These are phyloP conservation scores for Anagyrus pseudococci DNA, from an alignment of 2,888 invertebrate species.

Conservation along the genomic window DNA sequence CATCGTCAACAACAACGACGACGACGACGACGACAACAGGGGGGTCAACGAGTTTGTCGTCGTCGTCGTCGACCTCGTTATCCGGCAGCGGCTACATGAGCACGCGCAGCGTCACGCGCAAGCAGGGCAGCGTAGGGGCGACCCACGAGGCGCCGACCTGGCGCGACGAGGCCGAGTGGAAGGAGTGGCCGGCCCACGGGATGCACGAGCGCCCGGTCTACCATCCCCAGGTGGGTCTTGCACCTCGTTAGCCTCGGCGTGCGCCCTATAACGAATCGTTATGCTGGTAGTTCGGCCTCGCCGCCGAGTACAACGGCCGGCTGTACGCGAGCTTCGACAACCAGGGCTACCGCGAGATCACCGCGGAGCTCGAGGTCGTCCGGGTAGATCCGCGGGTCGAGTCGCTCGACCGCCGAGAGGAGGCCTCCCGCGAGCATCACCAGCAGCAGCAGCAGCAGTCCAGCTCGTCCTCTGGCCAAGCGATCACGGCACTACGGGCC, in stretches of 20 bases:
- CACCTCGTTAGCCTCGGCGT: not conserved
- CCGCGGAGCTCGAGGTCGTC: slow-evolving; percentile 46
- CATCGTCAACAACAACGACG: too few species aligned
- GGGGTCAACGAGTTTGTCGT: too few species aligned
- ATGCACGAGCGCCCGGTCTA: slow-evolving; percentile 59
- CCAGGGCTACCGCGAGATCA: slow-evolving; percentile 49
- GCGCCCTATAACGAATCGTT: not conserved
- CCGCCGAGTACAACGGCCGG: slow-evolving; percentile 51
- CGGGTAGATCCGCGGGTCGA: slow-evolving; percentile 46
- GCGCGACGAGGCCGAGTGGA: slow-evolving; percentile 52
- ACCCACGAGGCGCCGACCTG: slow-evolving; percentile 53
- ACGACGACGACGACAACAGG: too few species aligned
- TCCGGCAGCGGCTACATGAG: slow-evolving; percentile 50
- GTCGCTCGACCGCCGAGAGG: slow-evolving; percentile 15
- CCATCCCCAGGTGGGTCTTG: slow-evolving; percentile 50
- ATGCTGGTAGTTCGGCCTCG: slow-evolving; percentile 49
- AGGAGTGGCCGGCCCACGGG: slow-evolving; percentile 57
- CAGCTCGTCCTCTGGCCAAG: too few species aligned
- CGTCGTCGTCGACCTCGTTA: not conserved
- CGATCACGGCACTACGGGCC: too few species aligned
- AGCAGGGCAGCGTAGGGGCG: slow-evolving; percentile 55
- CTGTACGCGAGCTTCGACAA: slow-evolving; percentile 50
- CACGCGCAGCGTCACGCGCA: slow-evolving; percentile 56
- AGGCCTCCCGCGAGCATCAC: not conserved
- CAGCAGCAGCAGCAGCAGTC: not conserved